These are phyloP conservation scores for Synanthedon tipuliformis DNA, from an alignment of 2,888 invertebrate genomes.

Conservation along the genomic window DNA sequence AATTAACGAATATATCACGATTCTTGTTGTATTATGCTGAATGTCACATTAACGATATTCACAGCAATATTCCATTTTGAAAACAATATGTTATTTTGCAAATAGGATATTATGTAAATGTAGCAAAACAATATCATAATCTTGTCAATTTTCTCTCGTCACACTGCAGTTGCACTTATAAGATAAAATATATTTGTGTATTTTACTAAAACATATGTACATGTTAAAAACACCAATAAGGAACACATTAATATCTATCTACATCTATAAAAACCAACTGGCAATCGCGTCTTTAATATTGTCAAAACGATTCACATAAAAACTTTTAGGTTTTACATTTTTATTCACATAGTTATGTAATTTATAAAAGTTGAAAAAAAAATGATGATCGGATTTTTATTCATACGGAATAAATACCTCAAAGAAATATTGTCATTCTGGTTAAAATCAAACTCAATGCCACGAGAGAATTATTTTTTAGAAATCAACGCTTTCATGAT, in stretches of 20 bases:
- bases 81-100: too few species aligned
- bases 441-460: slow-evolving; percentile 36
- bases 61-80: too few species aligned
- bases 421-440: not conserved
- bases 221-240: slow-evolving; percentile 38
- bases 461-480: slow-evolving; percentile 56
- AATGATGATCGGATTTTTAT: too few species aligned
- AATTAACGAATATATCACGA: too few species aligned
- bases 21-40: too few species aligned
- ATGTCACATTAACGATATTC: too few species aligned
- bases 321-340: not conserved
- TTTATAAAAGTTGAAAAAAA: too few species aligned
- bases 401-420: too few species aligned
- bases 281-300: not conserved
- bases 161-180: slow-evolving; percentile 63
- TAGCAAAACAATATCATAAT: slow-evolving; percentile 8
- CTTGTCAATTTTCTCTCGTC: slow-evolving; percentile 57
- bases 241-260: slow-evolving; percentile 33
- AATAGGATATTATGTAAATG: too few species aligned
- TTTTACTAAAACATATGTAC: slow-evolving; percentile 48
- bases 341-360: too few species aligned
- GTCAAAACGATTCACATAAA: not conserved
- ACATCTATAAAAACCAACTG: slow-evolving; percentile 13
- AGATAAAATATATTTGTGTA: slow-evolving; percentile 47
- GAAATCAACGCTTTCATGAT: slow-evolving; percentile 39